Percentiles rank a stretch among this genome's conserved stretches.
Conservation (phyloP, 37 sponge, comb jelly and placozoan species). For the Crambe crambe region DNA sequence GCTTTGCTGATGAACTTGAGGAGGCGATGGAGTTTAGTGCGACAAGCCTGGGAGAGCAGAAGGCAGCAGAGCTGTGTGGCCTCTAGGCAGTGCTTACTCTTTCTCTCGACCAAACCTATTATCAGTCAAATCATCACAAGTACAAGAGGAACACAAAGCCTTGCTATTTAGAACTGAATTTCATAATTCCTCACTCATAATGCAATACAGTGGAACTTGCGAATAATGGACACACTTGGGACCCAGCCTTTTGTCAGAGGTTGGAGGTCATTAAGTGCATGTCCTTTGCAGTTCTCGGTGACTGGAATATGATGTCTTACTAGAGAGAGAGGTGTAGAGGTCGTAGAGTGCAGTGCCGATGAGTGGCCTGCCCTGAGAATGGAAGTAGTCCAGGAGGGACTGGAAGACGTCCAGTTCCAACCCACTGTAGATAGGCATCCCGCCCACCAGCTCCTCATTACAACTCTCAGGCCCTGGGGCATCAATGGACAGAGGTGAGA, state of each 20-base stretch:
- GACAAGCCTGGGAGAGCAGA: constrained; percentile 38
- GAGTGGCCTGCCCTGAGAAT: constrained; percentile 31
- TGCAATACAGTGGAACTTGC: too few relatives aligned
- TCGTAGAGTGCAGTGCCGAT: constrained; percentile 40
- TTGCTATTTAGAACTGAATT: too few relatives aligned
- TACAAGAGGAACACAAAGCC: too few relatives aligned
- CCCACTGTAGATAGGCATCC: constrained; percentile 52
- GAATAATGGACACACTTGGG: too few relatives aligned
- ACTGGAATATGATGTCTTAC: constrained; percentile 15
- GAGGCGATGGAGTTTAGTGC: constrained; percentile 38
- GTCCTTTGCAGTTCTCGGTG: too few relatives aligned
- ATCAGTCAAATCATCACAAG: too few relatives aligned
- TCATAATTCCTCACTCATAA: too few relatives aligned
- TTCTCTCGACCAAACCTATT: constrained; percentile 14
- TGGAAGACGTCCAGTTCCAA: constrained; percentile 59
- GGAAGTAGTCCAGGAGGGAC: constrained; percentile 49
- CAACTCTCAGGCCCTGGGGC: constrained; percentile 58
- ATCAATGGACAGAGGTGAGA: neutral
- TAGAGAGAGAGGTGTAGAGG: constrained; percentile 47
- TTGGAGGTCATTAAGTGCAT: too few relatives aligned
- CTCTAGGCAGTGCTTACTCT: constrained; percentile 1
- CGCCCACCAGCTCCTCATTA: constrained; percentile 40
- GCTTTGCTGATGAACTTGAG: constrained; percentile 57
- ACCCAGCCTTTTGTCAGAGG: too few relatives aligned
- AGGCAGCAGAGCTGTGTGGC: constrained; percentile 61